Evolutionary conservation across 2,888 invertebrate species (phyloP).

Genomic region (Hecatera dysodea): DNA sequence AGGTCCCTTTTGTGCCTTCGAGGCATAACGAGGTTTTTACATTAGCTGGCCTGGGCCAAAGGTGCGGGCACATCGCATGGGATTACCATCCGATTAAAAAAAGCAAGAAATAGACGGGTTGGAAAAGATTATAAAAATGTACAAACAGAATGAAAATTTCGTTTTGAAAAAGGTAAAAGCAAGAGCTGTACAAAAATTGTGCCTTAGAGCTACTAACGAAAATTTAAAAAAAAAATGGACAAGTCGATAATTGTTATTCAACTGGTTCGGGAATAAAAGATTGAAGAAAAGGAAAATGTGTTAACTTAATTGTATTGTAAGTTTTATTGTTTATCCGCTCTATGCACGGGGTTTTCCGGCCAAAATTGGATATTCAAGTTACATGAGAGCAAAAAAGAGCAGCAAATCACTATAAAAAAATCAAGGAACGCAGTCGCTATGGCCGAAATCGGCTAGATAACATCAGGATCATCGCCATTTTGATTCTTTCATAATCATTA

Average conservation of each 20-base stretch:
- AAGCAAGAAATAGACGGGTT: slow-evolving; percentile 6
- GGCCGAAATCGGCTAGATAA: too few species aligned
- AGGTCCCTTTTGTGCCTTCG: slow-evolving; percentile 68
- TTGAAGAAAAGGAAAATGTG: too few species aligned
- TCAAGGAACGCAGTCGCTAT: too few species aligned
- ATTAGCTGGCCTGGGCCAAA: slow-evolving; percentile 72
- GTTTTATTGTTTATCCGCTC: too few species aligned
- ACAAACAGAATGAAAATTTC: slow-evolving; percentile 2
- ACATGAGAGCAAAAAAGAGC: too few species aligned
- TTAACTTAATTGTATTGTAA: too few species aligned
- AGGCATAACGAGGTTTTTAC: slow-evolving; percentile 78
- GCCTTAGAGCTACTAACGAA: not conserved
- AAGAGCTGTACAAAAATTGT: not conserved
- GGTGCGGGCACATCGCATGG: slow-evolving; percentile 53
- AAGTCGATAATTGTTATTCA: not conserved
- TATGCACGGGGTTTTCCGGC: too few species aligned
- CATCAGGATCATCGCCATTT: too few species aligned
- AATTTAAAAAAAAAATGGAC: not conserved
- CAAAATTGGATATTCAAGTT: too few species aligned
- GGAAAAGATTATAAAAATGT: slow-evolving; percentile 27
- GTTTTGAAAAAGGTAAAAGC: slow-evolving; percentile 3
- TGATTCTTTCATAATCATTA: too few species aligned
- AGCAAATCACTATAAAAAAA: too few species aligned
- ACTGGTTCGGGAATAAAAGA: not conserved
- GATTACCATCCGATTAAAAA: slow-evolving; percentile 52